These are phyloP conservation scores for Cryptomyrus ogoouensis DNA, from an alignment of 2,113 vertebrate genomes.

Conservation along the genomic window DNA sequence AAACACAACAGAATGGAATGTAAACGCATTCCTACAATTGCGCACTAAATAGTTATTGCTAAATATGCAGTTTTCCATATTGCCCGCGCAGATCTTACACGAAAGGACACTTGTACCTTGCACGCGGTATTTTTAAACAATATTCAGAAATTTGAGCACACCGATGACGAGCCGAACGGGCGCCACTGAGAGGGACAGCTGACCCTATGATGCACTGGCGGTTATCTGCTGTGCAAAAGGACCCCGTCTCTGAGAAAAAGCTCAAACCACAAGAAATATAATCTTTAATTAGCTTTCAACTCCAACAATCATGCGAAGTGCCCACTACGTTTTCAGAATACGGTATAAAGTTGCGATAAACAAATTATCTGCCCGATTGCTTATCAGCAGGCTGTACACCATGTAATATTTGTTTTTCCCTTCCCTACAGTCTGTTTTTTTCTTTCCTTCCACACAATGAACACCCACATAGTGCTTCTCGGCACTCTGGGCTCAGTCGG, in stretches of 20 bases:
- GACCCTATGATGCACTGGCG: not conserved
- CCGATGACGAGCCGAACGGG: not conserved
- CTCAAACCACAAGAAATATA: not conserved
- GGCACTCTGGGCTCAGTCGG: not conserved
- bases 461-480: not conserved
- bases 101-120: not conserved
- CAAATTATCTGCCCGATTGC: not conserved
- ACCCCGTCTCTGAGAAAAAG: not conserved
- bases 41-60: not conserved
- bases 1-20: not conserved
- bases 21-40: not conserved
- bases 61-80: not conserved
- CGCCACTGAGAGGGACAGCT: not conserved
- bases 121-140: not conserved
- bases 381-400: not conserved
- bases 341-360: not conserved
- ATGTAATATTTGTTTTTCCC: no score
- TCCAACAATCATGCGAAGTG: not conserved
- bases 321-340: not conserved
- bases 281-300: not conserved
- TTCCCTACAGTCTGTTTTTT: not conserved
- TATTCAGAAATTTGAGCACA: not conserved
- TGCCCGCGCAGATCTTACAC: not conserved
- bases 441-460: not conserved
- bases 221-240: not conserved